Conservation (phyloP, 2,888 invertebrate species). For the Eulithis testata region DNA sequence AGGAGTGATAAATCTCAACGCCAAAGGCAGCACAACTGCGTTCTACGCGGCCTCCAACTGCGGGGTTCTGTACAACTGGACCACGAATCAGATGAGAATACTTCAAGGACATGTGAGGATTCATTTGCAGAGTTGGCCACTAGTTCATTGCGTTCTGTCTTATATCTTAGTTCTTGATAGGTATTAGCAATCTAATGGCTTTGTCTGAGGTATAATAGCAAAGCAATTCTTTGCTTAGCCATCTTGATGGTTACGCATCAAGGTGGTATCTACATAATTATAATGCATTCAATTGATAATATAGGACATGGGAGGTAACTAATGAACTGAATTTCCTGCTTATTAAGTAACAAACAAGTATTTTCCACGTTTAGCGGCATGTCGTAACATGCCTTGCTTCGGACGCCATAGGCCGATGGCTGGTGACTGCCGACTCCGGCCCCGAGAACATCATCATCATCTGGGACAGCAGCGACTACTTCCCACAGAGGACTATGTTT, state of each 20-base stretch:
- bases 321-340: background rate
- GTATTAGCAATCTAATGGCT: too few species aligned
- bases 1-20: constrained; percentile 85
- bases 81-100: constrained; percentile 83
- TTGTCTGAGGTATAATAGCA: too few species aligned
- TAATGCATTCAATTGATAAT: too few species aligned
- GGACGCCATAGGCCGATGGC: constrained; percentile 81
- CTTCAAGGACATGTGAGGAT: constrained; percentile 88
- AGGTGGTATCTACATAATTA: too few species aligned
- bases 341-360: background rate
- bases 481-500: constrained; percentile 83
- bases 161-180: too few species aligned
- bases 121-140: too few species aligned
- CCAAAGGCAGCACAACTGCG: constrained; percentile 73
- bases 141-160: too few species aligned
- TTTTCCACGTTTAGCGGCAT: constrained; percentile 69
- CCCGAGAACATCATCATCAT: constrained; percentile 83
- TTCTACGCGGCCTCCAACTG: constrained; percentile 87
- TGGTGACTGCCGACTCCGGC: constrained; percentile 85
- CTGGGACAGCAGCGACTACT: constrained; percentile 81
- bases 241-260: too few species aligned
- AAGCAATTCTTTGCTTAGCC: too few species aligned
- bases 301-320: too few species aligned
- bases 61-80: constrained; percentile 87
- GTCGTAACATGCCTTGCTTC: constrained; percentile 76